phyloP scores from a whole-genome alignment of 2,113 vertebrate genomes.

The Caranx ignobilis region DNA sequence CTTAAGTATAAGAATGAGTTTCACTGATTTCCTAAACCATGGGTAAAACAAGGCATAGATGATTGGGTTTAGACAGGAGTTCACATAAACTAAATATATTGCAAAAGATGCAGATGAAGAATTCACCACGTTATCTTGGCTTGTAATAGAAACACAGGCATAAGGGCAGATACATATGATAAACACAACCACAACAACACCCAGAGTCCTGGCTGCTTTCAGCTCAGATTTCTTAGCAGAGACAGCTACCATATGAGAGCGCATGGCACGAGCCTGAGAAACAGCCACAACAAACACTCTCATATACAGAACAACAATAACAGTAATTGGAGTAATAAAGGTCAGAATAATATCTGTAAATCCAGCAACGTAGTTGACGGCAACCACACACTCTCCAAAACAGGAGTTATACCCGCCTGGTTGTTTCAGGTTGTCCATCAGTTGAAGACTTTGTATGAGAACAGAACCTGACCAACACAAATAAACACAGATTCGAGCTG shows the following conservation, averaged over 20 bases:
- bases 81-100: slow-evolving; percentile 14
- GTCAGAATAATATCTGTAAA: background rate
- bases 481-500: background rate
- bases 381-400: slow-evolving; percentile 10
- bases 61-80: slow-evolving; percentile 44
- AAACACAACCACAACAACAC: slow-evolving; percentile 31
- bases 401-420: slow-evolving; percentile 15
- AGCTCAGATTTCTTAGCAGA: slow-evolving; percentile 28
- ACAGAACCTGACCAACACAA: slow-evolving; percentile 14
- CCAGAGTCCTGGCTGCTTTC: slow-evolving; percentile 44
- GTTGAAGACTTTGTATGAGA: background rate
- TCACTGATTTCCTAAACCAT: slow-evolving; percentile 52
- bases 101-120: background rate
- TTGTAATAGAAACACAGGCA: background rate
- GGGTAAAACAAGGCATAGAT: slow-evolving; percentile 53
- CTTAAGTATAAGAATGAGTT: slow-evolving; percentile 29
- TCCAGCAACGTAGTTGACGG: background rate
- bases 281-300: slow-evolving; percentile 32
- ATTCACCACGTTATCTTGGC: background rate
- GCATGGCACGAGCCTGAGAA: slow-evolving; percentile 30
- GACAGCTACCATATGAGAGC: background rate
- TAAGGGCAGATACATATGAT: slow-evolving; percentile 33
- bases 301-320: slow-evolving; percentile 26
- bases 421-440: slow-evolving; percentile 8
- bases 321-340: slow-evolving; percentile 22